Evolutionary conservation across 2,797 vertebrate genomes (phyloP).

Genomic region (Okamejei kenojei): DNA sequence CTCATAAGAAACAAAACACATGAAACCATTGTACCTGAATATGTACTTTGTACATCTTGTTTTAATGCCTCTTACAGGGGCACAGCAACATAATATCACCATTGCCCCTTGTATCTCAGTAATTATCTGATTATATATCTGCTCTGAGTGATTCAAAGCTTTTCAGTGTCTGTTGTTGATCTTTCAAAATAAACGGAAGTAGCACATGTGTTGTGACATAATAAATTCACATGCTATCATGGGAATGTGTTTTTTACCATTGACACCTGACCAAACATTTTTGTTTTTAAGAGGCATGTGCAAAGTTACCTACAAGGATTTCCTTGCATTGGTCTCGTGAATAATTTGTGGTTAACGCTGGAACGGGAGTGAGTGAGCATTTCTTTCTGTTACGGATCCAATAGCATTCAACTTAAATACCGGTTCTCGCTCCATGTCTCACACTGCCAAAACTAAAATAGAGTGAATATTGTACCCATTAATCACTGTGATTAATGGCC

Average conservation of each 20-base stretch:
- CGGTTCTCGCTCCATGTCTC: not conserved
- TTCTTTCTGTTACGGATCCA: not conserved
- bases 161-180: not conserved
- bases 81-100: not conserved
- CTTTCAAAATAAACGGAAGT: conserved; percentile 30
- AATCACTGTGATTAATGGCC: not conserved
- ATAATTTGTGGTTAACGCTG: not conserved
- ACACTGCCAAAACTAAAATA: not conserved
- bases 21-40: too few species aligned
- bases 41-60: not conserved
- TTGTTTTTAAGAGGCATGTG: conserved; percentile 5
- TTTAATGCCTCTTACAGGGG: not conserved
- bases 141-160: not conserved
- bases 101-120: not conserved
- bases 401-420: not conserved
- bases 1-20: too few species aligned
- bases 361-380: not conserved
- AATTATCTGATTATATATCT: not conserved
- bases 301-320: not conserved
- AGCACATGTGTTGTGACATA: not conserved
- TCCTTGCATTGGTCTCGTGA: not conserved
- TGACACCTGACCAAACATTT: not conserved
- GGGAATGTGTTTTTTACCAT: not conserved
- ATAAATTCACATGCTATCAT: conserved; percentile 28
- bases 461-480: not conserved